A percentile compares a stretch with the other conserved stretches of the same genome.
These are phyloP conservation scores for Ceratitis capitata DNA, from an alignment of 1,140 invertebrate species.

Conservation along the genomic window DNA sequence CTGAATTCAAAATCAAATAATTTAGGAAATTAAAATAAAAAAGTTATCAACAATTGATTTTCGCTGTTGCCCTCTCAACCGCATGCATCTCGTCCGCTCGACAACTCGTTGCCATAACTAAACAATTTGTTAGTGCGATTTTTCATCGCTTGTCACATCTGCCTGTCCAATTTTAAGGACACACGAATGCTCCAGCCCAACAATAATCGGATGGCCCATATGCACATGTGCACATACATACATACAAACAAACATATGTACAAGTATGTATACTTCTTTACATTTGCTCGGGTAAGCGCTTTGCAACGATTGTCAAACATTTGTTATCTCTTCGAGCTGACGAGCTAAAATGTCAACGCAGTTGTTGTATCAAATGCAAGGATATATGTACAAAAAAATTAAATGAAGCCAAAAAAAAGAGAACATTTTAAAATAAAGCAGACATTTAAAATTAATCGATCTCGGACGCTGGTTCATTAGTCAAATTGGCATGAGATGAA, in stretches of 20 bases:
- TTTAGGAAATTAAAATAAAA: too few species aligned
- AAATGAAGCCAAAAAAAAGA: background rate
- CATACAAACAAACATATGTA: too few species aligned
- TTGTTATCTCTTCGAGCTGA: conserved; percentile 11
- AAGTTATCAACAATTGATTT: conserved; percentile 30
- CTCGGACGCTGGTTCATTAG: conserved; percentile 21
- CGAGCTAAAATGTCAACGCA: conserved; percentile 15
- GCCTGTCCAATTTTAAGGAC: too few species aligned
- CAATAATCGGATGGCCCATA: background rate
- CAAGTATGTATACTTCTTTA: too few species aligned
- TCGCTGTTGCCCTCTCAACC: background rate
- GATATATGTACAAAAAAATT: background rate
- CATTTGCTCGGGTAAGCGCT: background rate
- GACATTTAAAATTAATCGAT: conserved; percentile 29
- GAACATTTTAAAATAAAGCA: conserved; percentile 15
- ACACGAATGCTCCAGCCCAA: too few species aligned
- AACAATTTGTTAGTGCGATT: conserved; percentile 32
- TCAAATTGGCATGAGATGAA: conserved; percentile 31
- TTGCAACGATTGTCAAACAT: conserved; percentile 20
- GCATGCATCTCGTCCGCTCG: background rate
- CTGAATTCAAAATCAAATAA: too few species aligned
- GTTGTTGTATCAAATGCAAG: background rate
- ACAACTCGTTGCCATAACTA: conserved; percentile 10
- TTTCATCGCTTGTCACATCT: conserved; percentile 35
- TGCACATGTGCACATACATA: too few species aligned